Evolutionary conservation across 2,888 invertebrate genomes (phyloP).

Genomic region (Meghimatium bilineatum): DNA sequence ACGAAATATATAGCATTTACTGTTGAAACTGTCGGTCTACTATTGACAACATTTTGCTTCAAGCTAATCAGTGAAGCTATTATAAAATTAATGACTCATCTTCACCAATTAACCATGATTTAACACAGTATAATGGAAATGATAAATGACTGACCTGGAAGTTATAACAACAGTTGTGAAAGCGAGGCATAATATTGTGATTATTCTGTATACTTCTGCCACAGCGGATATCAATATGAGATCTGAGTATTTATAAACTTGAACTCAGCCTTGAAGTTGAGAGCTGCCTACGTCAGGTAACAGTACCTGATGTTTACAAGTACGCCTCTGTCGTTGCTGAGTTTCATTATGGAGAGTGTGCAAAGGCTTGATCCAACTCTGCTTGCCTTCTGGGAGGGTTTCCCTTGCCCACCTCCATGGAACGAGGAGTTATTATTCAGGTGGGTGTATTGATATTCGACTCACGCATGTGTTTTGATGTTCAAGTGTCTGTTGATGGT

Average conservation of each 20-base stretch:
- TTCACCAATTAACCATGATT: no score
- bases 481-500: neutral
- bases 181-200: neutral
- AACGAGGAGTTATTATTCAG: slow-evolving; percentile 54
- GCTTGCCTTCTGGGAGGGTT: slow-evolving; percentile 56
- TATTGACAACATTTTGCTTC: no score
- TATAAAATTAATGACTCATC: no score
- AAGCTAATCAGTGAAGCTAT: no score
- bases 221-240: neutral
- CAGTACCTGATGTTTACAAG: slow-evolving; percentile 43
- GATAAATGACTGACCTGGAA: no score
- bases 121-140: no score
- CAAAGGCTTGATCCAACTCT: slow-evolving; percentile 53
- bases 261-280: neutral
- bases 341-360: slow-evolving; percentile 47
- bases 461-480: neutral
- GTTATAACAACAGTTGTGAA: neutral
- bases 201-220: neutral
- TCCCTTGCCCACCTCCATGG: slow-evolving; percentile 60
- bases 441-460: slow-evolving; percentile 23
- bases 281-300: neutral
- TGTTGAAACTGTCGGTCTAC: no score
- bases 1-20: no score
- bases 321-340: slow-evolving; percentile 40
- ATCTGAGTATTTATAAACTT: neutral